Evolutionary conservation across 2,113 vertebrate species (phyloP), one percentile per base, ranked within the genome.

Genomic region (Rutilus rutilus): DNA sequence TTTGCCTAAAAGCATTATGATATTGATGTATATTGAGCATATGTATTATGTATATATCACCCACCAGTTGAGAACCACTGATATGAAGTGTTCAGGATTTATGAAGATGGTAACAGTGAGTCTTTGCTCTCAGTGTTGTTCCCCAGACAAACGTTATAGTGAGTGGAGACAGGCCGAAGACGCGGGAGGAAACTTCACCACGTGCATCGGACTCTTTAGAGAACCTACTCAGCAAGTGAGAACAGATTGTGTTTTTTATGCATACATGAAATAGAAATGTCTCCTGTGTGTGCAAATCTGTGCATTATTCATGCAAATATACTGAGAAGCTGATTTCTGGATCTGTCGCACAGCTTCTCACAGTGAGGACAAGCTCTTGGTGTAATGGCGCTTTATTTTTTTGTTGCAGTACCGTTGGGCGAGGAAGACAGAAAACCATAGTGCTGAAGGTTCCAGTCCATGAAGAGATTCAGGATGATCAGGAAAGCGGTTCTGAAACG

Each of bases 141-240:
- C 98, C 98, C 83, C 97, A 99, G 93, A 99, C 98, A 86, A 99
- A 98, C 11, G 98, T 99, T 78, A 98, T 99, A 82, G 95, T 99
- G 90, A 99, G 97, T 93, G 96, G 95, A 83, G 98, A 99, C 87
- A 93, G 95, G 69, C 93, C 95, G 76, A 99, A 99, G 94, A 93
- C 94, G 78, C 96, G 94, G 52, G 98, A 99, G 86, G 98, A 99
- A 39, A 91, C 95, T 0, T 30, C 95, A 90, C 94, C 93, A 85
- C 96, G 96, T 85, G 90, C 95, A 10, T 91, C 95, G 1, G 96
- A 97, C 89, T 95, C 97, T 54, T 93, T 99, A 93, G 98, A 99
- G 91, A 99, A 97, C 91, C 95, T 97, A 89, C 96, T 99, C 59
- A 99, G 96, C 97, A 99, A 96, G 98, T 99, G 87, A 97, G 98